These are phyloP conservation scores for Amia ocellicauda DNA, from an alignment of 2,113 vertebrate genomes.

Conservation along the genomic window DNA sequence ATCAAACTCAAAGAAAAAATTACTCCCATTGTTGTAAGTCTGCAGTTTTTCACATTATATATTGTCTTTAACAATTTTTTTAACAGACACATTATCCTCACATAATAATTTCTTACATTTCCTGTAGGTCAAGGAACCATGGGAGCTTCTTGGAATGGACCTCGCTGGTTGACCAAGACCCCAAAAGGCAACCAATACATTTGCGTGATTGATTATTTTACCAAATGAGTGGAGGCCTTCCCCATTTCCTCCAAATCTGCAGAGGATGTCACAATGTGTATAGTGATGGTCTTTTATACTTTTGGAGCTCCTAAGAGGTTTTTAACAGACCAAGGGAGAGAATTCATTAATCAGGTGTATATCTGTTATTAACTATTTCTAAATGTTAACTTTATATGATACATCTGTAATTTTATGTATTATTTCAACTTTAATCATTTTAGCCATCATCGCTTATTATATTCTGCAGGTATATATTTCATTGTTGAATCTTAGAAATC, in stretches of 20 bases:
- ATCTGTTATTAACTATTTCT: conserved; percentile 1
- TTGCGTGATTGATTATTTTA: conserved; percentile 12
- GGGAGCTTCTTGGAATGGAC: conserved; percentile 13
- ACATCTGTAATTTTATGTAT: no score
- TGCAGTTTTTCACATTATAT: conserved; percentile 1
- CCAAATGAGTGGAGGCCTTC: conserved; percentile 14
- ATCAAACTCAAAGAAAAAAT: conserved; percentile 7
- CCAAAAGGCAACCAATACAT: conserved; percentile 9
- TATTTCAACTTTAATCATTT: no score
- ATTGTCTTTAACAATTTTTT: neutral
- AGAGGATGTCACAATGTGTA: conserved; percentile 5
- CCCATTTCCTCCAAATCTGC: conserved; percentile 2
- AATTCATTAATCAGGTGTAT: conserved; percentile 22
- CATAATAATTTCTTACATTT: conserved; percentile 7
- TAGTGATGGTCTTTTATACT: neutral
- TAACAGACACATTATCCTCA: conserved; percentile 6
- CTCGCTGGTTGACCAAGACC: conserved; percentile 6
- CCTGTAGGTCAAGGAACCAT: conserved; percentile 15
- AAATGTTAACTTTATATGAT: conserved; percentile 10
- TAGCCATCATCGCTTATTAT: no score
- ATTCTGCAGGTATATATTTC: conserved; percentile 2
- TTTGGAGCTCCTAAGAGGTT: conserved; percentile 22
- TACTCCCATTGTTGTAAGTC: conserved; percentile 2
- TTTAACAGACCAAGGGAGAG: conserved; percentile 12
- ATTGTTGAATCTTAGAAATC: neutral